Evolutionary conservation across 2,113 vertebrate species (phyloP).

Genomic region (Syngnathus typhle): DNA sequence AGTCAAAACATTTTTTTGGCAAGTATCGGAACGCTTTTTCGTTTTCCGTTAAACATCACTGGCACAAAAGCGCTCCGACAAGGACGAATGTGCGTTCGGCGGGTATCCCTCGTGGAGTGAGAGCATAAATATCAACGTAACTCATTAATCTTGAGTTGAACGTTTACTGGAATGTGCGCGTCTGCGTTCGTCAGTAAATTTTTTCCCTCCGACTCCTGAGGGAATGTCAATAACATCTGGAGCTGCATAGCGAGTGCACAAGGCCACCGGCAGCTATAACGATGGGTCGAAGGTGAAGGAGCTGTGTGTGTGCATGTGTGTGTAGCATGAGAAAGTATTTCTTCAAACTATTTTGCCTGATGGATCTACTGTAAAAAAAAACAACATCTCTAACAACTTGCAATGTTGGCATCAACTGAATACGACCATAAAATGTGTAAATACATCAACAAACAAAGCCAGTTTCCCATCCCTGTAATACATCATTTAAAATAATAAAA

Average conservation of each 20-base stretch:
- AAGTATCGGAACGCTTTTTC: background rate
- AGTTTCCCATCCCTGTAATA: too few relatives aligned
- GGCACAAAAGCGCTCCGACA: constrained; percentile 8
- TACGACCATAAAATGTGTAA: too few relatives aligned
- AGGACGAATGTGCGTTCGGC: background rate
- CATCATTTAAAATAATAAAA: too few relatives aligned
- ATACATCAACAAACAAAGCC: too few relatives aligned
- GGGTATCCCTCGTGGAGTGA: background rate
- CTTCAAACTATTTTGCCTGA: background rate
- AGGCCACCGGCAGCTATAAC: constrained; percentile 50
- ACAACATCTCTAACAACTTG: background rate
- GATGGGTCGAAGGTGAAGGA: constrained; percentile 49
- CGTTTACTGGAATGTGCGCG: background rate
- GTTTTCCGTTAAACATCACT: background rate
- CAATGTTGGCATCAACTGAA: background rate
- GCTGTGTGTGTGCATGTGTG: constrained; percentile 12
- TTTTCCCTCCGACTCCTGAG: constrained; percentile 25
- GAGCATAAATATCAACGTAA: background rate
- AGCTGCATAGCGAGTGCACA: constrained; percentile 29
- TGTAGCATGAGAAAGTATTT: constrained; percentile 7
- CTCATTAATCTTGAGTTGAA: background rate
- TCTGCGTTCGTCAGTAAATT: constrained; percentile 29
- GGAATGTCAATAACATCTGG: constrained; percentile 61
- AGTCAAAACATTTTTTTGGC: background rate
- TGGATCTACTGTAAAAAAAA: background rate